Percentiles rank a stretch among this genome's conserved stretches.
Evolutionary conservation across 1,140 invertebrate species (phyloP).

Genomic region (Zaprionus africanus): DNA sequence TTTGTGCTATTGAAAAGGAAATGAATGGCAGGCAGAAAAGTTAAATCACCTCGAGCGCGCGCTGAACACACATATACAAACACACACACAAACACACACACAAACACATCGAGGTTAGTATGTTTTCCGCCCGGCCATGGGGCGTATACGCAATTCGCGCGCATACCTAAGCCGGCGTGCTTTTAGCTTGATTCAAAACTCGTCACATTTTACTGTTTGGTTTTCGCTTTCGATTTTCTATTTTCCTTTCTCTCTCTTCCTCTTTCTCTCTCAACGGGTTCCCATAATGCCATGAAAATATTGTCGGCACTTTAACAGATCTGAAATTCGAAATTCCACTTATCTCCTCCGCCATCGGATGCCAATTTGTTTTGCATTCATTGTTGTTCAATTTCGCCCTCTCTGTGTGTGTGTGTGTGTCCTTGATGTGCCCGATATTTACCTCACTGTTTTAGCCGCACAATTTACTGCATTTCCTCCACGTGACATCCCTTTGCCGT

Average conservation of each 20-base stretch:
- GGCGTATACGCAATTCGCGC: slow-evolving; percentile 73
- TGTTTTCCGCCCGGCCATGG: slow-evolving; percentile 15
- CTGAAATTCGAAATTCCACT: slow-evolving; percentile 38
- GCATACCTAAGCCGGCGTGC: slow-evolving; percentile 37
- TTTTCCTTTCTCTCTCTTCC: slow-evolving; percentile 22
- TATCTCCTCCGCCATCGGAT: slow-evolving; percentile 22
- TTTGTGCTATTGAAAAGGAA: slow-evolving; percentile 79
- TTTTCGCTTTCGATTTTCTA: slow-evolving; percentile 59
- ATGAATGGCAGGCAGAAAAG: slow-evolving; percentile 78
- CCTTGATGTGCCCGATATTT: slow-evolving; percentile 10
- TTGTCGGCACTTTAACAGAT: slow-evolving; percentile 54
- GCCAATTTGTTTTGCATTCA: slow-evolving; percentile 31
- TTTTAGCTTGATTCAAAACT: slow-evolving; percentile 54
- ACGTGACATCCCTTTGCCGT: slow-evolving; percentile 17
- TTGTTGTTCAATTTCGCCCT: background rate
- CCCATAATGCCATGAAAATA: slow-evolving; percentile 60
- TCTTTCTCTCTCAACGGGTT: slow-evolving; percentile 47
- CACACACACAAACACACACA: background rate
- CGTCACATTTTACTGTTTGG: slow-evolving; percentile 62
- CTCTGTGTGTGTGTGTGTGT: background rate
- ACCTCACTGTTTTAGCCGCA: background rate
- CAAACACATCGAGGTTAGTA: slow-evolving; percentile 26
- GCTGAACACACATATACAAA: background rate
- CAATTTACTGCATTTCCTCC: slow-evolving; percentile 9
- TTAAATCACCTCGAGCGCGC: slow-evolving; percentile 76